Evolutionary conservation across 2,888 invertebrate genomes (phyloP).

Genomic region (Phaonia tiefii): DNA sequence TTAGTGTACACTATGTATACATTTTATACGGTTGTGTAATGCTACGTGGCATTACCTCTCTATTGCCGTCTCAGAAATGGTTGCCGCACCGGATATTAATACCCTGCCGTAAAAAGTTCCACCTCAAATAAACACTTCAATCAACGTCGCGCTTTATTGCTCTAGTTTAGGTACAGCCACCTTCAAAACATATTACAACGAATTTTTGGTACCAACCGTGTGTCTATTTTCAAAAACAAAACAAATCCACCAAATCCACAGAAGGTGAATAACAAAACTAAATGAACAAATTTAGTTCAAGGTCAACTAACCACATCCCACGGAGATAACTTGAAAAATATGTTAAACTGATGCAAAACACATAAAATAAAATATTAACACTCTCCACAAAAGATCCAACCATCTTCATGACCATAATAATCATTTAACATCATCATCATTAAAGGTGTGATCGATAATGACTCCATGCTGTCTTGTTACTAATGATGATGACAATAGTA

Average conservation of each 20-base stretch:
- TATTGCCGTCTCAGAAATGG: too few relatives aligned
- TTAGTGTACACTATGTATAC: too few relatives aligned
- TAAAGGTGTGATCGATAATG: conserved; percentile 27
- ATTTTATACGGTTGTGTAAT: too few relatives aligned
- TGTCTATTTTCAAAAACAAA: too few relatives aligned
- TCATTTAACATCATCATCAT: conserved; percentile 1
- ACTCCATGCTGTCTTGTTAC: conserved; percentile 48
- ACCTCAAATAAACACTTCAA: too few relatives aligned
- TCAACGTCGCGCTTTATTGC: too few relatives aligned
- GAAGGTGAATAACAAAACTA: conserved; percentile 10
- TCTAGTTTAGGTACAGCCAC: too few relatives aligned
- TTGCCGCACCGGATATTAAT: too few relatives aligned
- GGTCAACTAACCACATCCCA: conserved; percentile 17
- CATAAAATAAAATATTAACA: neutral
- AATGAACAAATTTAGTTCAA: conserved; percentile 53
- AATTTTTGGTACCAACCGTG: too few relatives aligned
- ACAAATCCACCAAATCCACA: neutral
- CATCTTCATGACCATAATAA: neutral
- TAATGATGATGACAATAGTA: conserved; percentile 21
- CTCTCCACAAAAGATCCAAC: conserved; percentile 2
- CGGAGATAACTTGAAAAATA: neutral
- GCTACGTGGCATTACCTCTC: too few relatives aligned
- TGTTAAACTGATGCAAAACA: conserved; percentile 45
- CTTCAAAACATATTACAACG: too few relatives aligned
- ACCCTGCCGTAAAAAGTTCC: too few relatives aligned